A percentile compares a stretch with the other conserved stretches of the same genome.
phyloP scores from a whole-genome alignment of 2,888 invertebrate species.

The Spatulosminthurus flaviceps region DNA sequence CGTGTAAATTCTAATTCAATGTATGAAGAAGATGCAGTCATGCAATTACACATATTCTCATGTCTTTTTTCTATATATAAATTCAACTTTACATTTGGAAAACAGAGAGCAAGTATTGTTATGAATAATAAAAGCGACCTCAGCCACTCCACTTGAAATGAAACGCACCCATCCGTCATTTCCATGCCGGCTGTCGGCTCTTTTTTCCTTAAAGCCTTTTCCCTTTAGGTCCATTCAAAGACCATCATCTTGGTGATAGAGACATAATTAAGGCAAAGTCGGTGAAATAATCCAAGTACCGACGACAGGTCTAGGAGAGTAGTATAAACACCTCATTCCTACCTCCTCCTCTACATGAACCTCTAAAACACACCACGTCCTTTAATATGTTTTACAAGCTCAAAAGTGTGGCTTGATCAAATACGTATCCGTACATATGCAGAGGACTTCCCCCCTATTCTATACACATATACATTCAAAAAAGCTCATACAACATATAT shows the following conservation, averaged over 20 bases:
- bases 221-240: slow-evolving; percentile 4
- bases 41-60: not conserved
- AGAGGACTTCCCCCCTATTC: too few species aligned
- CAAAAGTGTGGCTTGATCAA: too few species aligned
- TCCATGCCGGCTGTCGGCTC: slow-evolving; percentile 44
- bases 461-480: too few species aligned
- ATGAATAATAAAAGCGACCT: slow-evolving; percentile 24
- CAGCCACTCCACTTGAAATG: slow-evolving; percentile 33
- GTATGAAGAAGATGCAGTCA: slow-evolving; percentile 1
- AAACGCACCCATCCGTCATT: slow-evolving; percentile 43
- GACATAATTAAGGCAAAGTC: slow-evolving; percentile 30
- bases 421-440: too few species aligned
- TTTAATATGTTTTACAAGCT: too few species aligned
- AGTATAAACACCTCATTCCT: not conserved
- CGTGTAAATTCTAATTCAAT: slow-evolving; percentile 4
- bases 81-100: not conserved
- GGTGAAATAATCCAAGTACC: slow-evolving; percentile 34
- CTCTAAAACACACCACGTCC: not conserved
- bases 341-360: not conserved
- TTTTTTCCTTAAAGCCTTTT: slow-evolving; percentile 7
- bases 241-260: slow-evolving; percentile 18
- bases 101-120: not conserved
- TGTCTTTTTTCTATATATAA: not conserved
- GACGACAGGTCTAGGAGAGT: slow-evolving; percentile 4
- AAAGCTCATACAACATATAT: too few species aligned